phyloP scores from a whole-genome alignment of 2,113 vertebrate species.

The Tonatia bakeri region DNA sequence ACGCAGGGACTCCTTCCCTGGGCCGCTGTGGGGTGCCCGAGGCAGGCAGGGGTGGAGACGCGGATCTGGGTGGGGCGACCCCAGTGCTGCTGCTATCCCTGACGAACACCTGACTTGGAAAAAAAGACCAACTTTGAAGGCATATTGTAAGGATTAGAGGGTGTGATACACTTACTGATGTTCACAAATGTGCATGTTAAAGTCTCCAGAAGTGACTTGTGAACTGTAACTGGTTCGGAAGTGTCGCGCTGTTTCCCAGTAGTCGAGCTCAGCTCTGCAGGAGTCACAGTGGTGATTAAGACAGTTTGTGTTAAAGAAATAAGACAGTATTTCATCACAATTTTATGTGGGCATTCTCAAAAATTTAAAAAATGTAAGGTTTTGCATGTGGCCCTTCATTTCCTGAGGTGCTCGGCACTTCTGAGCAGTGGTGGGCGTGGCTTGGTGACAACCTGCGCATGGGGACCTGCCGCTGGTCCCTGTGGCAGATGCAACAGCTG shows the following conservation, averaged over 20 bases:
- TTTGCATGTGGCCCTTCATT: background rate
- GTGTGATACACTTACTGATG: background rate
- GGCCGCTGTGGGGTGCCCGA: background rate
- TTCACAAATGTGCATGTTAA: background rate
- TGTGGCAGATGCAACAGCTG: background rate
- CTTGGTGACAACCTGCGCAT: too few relatives aligned
- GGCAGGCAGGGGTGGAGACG: too few relatives aligned
- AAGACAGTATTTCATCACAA: background rate
- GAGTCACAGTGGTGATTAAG: background rate
- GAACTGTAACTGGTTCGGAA: background rate
- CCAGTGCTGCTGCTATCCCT: background rate
- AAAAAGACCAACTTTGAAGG: background rate
- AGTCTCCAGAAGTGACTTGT: background rate
- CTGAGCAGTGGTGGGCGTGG: background rate
- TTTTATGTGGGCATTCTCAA: background rate
- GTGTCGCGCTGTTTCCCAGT: background rate
- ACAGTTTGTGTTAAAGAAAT: background rate
- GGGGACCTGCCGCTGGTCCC: too few relatives aligned
- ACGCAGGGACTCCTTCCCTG: background rate
- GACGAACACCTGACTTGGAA: background rate
- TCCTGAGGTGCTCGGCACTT: background rate
- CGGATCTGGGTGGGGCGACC: background rate
- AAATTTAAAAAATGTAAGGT: background rate
- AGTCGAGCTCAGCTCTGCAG: background rate
- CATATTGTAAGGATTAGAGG: background rate